Evolutionary conservation across 2,113 vertebrate species (phyloP).

Genomic region (Hepsetus odoe): DNA sequence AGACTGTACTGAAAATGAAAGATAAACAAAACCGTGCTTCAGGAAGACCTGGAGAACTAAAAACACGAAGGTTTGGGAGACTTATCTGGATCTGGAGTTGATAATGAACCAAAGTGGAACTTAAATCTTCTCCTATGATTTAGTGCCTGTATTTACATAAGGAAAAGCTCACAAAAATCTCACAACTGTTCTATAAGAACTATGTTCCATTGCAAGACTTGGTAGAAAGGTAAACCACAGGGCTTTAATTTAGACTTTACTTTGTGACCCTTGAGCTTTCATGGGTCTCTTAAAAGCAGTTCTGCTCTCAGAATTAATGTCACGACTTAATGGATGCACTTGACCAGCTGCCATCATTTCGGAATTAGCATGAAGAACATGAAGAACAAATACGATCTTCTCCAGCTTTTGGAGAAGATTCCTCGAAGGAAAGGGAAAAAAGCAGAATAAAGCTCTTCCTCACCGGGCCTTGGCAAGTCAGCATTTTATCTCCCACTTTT

Average conservation of each 20-base stretch:
- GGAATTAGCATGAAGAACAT: not conserved
- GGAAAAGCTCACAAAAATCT: not conserved
- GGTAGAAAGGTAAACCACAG: no score
- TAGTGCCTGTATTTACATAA: not conserved
- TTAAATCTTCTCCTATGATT: not conserved
- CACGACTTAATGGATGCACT: not conserved
- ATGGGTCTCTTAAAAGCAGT: not conserved
- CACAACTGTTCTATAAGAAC: no score
- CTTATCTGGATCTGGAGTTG: not conserved
- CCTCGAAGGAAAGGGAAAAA: not conserved
- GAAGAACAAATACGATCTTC: not conserved
- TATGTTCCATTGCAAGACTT: no score
- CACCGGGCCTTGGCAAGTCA: conserved; percentile 91
- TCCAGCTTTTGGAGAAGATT: not conserved
- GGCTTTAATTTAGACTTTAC: not conserved
- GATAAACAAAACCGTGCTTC: no score
- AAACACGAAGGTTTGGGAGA: no score
- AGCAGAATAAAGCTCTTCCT: conserved; percentile 58
- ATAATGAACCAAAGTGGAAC: not conserved
- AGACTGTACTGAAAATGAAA: no score
- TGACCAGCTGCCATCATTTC: not conserved
- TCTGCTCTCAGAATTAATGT: no score
- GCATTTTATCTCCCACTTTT: conserved; percentile 84
- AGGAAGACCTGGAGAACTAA: no score
- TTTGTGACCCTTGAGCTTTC: not conserved